Base-by-base conservation (phyloP, 2,797 vertebrate species). In the Pangasius krempfi region DNA sequence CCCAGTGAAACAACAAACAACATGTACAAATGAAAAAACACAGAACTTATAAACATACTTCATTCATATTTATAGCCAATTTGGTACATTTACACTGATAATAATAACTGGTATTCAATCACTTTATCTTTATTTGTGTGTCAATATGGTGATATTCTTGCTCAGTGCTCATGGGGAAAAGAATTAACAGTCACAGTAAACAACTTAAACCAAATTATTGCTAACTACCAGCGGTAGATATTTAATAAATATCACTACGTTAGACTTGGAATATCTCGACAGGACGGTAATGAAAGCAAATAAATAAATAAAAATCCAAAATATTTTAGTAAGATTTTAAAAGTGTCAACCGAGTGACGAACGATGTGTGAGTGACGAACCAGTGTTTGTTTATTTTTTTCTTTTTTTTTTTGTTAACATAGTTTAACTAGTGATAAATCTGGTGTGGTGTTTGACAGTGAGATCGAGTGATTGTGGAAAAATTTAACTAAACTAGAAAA, bases 241-340 rank as follows among this genome's bases (percentile, higher is more conserved):
- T 88, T 94, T 94, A 86, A 95, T 95, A 96, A 96, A 96, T 96
- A 96, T 68, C 83, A 89, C 91, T 93, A 79, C 18, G 33, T 64
- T 92, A 94, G 93, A 91, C 89, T 44, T 87, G 88, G 88, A 60
- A 91, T 64, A 79, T 89, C 72, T 84, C 88, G 62, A n/a, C 5
- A 88, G 50, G 58, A 89, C 86, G 86, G 86, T 87, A 78, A 87
- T 88, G 52, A 62, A 90, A 91, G 89, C 22, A 92, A 95, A 95
- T 93, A 94, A 95, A 94, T 94, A 94, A 86, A 83, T 91, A 84
- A 93, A 80, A 84, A 79, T 40, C 25, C n/a, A 8, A 56, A 87
- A 64, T 44, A 83, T 73, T 88, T 22, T 7, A 80, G 30, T 50
- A 40, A 85, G 13, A 87, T 27, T 81, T 37, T 44, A 44, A 62